phyloP scores from a whole-genome alignment of 2,888 invertebrate genomes.

The Netelia melanura region DNA sequence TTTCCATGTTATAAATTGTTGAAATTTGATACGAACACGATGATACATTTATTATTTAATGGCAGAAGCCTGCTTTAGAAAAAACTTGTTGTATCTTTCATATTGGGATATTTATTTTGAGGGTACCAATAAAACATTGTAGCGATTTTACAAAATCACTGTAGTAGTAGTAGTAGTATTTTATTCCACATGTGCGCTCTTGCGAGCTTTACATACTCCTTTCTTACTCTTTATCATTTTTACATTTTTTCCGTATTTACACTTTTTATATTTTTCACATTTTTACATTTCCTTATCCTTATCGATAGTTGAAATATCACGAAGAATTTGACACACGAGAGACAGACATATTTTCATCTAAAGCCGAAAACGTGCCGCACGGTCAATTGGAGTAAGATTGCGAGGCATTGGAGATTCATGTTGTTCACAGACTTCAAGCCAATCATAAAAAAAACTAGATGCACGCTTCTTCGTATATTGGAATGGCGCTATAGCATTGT shows the following conservation, averaged over 20 bases:
- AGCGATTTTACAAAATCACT: constrained; percentile 36
- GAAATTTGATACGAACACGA: background rate
- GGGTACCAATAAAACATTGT: constrained; percentile 34
- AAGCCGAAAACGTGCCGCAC: no score
- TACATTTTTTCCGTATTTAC: no score
- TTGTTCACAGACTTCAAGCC: constrained; percentile 53
- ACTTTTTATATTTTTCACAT: no score
- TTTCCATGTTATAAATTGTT: background rate
- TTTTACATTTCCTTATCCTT: no score
- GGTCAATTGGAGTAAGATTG: constrained; percentile 47
- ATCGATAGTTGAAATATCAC: constrained; percentile 81
- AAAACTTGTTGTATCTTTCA: constrained; percentile 33
- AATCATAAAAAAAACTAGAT: constrained; percentile 66
- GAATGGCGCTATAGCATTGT: constrained; percentile 46
- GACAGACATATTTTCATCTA: constrained; percentile 1
- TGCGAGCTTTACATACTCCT: no score
- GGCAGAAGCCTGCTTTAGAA: background rate
- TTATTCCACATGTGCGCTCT: constrained; percentile 85
- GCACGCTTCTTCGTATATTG: constrained; percentile 56
- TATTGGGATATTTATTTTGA: constrained; percentile 49
- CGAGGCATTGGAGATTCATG: constrained; percentile 47
- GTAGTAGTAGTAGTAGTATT: constrained; percentile 43
- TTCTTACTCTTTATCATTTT: no score
- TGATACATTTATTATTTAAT: constrained; percentile 14
- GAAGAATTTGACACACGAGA: background rate